These are phyloP conservation scores for Octopus sinensis DNA, from an alignment of 1,140 invertebrate species.

Conservation along the genomic window DNA sequence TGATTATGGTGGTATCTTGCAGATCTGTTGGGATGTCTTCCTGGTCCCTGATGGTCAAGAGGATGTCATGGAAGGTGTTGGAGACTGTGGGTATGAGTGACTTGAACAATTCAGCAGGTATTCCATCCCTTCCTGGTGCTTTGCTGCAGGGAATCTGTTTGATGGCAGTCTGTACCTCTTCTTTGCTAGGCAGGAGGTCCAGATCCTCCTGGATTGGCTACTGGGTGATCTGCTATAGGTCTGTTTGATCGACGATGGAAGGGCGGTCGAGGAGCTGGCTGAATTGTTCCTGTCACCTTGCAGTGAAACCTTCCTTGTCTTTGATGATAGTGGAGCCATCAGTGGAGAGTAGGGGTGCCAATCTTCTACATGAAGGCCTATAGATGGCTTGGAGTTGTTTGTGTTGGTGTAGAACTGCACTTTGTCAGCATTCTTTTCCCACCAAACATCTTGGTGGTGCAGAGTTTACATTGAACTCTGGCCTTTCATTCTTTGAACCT, in stretches of 20 bases:
- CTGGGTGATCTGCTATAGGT: neutral
- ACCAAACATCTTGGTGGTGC: neutral
- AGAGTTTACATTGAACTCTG: neutral
- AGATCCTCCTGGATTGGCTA: neutral
- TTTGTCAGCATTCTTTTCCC: neutral
- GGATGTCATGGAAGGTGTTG: neutral
- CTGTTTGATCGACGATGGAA: neutral
- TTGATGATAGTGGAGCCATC: no score
- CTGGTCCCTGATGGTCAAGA: neutral
- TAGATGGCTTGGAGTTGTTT: neutral
- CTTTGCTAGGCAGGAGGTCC: neutral
- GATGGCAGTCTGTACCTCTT: neutral
- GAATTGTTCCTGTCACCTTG: neutral
- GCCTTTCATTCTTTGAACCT: neutral
- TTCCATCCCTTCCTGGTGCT: neutral
- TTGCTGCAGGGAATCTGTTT: neutral
- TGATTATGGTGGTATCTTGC: no score
- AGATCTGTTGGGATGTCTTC: neutral
- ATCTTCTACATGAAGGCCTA: neutral
- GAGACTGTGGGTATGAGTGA: neutral
- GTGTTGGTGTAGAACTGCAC: neutral
- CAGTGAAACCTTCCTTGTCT: no score
- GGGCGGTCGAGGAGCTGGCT: neutral
- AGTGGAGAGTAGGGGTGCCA: no score
- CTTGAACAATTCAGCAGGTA: neutral